Percentiles rank a stretch among this genome's conserved stretches.
These are phyloP conservation scores for Coptodon bakossiorum DNA, from an alignment of 2,113 vertebrate genomes.

Conservation along the genomic window DNA sequence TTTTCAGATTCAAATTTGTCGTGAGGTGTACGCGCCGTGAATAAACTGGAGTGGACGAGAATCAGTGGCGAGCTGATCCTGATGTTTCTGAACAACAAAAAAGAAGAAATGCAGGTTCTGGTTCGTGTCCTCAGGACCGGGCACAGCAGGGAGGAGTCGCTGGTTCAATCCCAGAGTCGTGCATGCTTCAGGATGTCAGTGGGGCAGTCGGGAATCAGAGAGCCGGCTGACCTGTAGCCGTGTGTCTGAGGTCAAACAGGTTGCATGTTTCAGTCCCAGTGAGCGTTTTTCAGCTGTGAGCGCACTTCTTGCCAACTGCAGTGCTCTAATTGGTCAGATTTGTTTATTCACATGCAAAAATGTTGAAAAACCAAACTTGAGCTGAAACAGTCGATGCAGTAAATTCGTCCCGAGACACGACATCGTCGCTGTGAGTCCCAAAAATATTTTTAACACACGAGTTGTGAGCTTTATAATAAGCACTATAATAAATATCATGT, in stretches of 20 bases:
- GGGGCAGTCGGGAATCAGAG: background rate
- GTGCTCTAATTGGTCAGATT: background rate
- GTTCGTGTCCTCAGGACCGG: background rate
- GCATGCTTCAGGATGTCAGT: background rate
- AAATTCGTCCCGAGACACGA: fast-evolving
- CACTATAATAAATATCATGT: background rate
- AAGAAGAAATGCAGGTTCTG: background rate
- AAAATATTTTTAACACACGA: fast-evolving
- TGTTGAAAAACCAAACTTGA: no score
- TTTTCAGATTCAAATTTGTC: fast-evolving
- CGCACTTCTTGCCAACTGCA: background rate
- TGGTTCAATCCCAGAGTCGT: fast-evolving
- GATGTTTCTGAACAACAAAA: background rate
- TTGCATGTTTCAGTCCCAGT: background rate
- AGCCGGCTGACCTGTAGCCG: background rate
- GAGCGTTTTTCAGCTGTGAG: background rate
- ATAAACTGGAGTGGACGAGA: background rate
- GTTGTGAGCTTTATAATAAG: background rate
- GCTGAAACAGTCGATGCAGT: no score
- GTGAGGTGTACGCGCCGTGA: background rate
- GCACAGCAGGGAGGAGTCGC: background rate
- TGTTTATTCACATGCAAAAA: no score
- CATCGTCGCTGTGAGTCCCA: fast-evolving
- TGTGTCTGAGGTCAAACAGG: background rate
- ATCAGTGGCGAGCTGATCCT: background rate